Conservation (phyloP, 2,113 vertebrate species). For the Panthera tigris region DNA sequence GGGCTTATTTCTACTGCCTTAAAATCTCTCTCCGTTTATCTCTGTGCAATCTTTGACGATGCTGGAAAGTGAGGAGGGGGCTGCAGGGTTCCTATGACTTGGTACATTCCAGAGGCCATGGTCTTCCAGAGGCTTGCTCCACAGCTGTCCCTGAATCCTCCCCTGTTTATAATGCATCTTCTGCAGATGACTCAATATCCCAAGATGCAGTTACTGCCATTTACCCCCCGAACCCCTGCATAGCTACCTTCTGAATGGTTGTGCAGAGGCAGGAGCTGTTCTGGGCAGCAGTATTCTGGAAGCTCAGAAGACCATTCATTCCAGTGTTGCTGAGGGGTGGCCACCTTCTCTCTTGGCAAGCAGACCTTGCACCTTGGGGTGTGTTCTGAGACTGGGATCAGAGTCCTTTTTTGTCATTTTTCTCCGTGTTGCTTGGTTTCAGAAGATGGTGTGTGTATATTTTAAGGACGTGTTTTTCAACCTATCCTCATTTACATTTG, state of each 20-base stretch:
- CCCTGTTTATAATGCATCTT: neutral
- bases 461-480: neutral
- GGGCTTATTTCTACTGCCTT: neutral
- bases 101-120: neutral
- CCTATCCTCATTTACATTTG: neutral
- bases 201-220: neutral
- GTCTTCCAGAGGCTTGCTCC: neutral
- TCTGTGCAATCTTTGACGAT: neutral
- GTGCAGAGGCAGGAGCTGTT: neutral
- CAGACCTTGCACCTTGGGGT: neutral
- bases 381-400: neutral
- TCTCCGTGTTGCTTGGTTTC: neutral
- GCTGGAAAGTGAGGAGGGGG: neutral
- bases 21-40: neutral
- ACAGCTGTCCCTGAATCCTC: neutral
- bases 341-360: neutral
- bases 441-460: neutral
- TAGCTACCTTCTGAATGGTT: neutral
- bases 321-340: neutral
- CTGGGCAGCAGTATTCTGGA: neutral
- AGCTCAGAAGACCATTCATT: neutral
- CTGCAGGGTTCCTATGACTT: neutral
- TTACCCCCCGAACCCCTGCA: fast-evolving
- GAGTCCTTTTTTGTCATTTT: neutral
- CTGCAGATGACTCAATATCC: neutral